These are phyloP conservation scores for Aegotheles bennettii DNA, from an alignment of 2,113 vertebrate genomes.

Conservation along the genomic window DNA sequence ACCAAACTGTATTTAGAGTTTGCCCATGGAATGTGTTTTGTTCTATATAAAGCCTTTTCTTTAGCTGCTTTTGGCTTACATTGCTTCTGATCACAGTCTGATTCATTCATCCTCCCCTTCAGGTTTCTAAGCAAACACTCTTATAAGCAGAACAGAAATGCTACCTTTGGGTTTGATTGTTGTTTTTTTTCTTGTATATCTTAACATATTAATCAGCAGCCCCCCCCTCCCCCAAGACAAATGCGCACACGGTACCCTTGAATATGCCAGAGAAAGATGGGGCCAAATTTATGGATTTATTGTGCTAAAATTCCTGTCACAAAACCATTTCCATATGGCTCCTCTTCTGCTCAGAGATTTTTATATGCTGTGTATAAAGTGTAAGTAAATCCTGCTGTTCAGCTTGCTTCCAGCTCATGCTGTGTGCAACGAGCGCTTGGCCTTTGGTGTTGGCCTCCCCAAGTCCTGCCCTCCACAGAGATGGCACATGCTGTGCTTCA, in stretches of 20 bases:
- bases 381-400: conserved; percentile 50
- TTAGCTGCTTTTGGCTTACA: neutral
- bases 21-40: neutral
- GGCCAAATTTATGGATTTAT: conserved; percentile 50
- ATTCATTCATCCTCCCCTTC: neutral
- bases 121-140: neutral
- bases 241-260: neutral
- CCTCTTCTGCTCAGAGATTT: conserved; percentile 24
- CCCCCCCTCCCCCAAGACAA: neutral
- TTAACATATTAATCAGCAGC: neutral
- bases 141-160: neutral
- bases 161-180: neutral
- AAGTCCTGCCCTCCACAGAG: neutral
- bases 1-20: neutral
- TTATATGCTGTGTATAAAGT: conserved; percentile 17
- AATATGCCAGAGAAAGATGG: conserved; percentile 22
- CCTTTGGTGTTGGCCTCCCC: neutral
- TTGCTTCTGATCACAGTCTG: neutral
- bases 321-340: conserved; percentile 41
- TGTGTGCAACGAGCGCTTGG: neutral
- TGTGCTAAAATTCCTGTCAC: conserved; percentile 37
- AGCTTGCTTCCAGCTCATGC: neutral
- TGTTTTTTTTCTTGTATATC: neutral
- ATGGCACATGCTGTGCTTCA: fast-evolving
- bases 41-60: neutral